Conservation (phyloP, 1,140 invertebrate species). For the Cydia strobilella region DNA sequence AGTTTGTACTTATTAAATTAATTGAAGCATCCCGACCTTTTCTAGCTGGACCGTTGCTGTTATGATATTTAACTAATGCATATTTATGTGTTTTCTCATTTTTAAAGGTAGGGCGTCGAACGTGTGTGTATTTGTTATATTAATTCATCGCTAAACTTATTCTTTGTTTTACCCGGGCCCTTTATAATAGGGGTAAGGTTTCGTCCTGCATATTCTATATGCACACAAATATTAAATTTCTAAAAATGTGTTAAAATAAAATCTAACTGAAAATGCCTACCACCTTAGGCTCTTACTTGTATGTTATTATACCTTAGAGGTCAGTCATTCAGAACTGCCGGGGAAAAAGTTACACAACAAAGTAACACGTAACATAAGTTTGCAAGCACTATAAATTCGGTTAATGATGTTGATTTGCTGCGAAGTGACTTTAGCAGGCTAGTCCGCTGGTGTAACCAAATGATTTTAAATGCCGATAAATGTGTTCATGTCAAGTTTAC, state of each 20-base stretch:
- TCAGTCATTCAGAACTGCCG: too few relatives aligned
- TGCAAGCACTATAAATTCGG: too few relatives aligned
- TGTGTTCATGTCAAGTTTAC: too few relatives aligned
- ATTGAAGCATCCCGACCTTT: constrained; percentile 61
- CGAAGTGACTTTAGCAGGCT: too few relatives aligned
- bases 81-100: constrained; percentile 76
- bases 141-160: constrained; percentile 42
- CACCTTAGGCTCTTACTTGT: too few relatives aligned
- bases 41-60: constrained; percentile 55
- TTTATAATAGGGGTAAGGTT: constrained; percentile 28
- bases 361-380: background rate
- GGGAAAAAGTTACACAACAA: background rate
- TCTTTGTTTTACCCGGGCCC: constrained; percentile 20
- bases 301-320: too few relatives aligned
- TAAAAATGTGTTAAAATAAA: background rate
- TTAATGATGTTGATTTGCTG: too few relatives aligned
- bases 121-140: constrained; percentile 62
- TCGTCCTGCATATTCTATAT: constrained; percentile 4
- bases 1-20: constrained; percentile 72
- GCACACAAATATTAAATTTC: background rate
- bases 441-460: too few relatives aligned
- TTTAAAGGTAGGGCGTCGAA: constrained; percentile 53
- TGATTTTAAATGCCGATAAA: too few relatives aligned
- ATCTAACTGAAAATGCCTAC: background rate
- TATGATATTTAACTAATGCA: constrained; percentile 73